phyloP scores from a whole-genome alignment of 2,113 vertebrate genomes.

The Microtus oregoni region DNA sequence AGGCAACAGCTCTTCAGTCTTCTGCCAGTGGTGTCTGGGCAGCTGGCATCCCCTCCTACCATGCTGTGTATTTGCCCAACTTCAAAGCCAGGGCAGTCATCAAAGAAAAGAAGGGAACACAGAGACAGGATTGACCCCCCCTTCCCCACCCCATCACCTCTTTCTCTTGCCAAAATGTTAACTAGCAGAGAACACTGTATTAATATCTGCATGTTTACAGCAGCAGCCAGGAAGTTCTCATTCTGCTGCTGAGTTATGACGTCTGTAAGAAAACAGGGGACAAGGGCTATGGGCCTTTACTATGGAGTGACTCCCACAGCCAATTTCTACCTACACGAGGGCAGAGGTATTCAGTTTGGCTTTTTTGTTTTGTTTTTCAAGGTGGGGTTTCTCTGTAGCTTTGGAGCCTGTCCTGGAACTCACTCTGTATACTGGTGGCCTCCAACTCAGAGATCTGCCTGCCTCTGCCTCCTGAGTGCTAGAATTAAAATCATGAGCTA shows the following conservation, averaged over 20 bases:
- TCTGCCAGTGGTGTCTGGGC: constrained; percentile 75
- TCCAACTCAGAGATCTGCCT: too few relatives aligned
- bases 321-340: neutral
- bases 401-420: too few relatives aligned
- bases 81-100: constrained; percentile 80
- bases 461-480: too few relatives aligned
- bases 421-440: too few relatives aligned
- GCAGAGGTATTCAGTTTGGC: neutral
- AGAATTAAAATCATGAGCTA: too few relatives aligned
- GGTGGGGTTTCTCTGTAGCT: too few relatives aligned
- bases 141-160: neutral
- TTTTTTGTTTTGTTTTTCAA: constrained; percentile 1
- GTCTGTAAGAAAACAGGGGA: neutral
- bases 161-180: constrained; percentile 43
- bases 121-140: constrained; percentile 57
- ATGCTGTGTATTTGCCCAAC: constrained; percentile 77
- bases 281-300: neutral
- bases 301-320: neutral
- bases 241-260: neutral
- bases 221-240: neutral
- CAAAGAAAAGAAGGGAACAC: constrained; percentile 76
- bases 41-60: constrained; percentile 81
- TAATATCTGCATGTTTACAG: neutral
- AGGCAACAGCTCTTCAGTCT: constrained; percentile 61
- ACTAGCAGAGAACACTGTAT: neutral